Evolutionary conservation across 2,888 invertebrate genomes (phyloP).

Genomic region (Ochropleura leucogaster): DNA sequence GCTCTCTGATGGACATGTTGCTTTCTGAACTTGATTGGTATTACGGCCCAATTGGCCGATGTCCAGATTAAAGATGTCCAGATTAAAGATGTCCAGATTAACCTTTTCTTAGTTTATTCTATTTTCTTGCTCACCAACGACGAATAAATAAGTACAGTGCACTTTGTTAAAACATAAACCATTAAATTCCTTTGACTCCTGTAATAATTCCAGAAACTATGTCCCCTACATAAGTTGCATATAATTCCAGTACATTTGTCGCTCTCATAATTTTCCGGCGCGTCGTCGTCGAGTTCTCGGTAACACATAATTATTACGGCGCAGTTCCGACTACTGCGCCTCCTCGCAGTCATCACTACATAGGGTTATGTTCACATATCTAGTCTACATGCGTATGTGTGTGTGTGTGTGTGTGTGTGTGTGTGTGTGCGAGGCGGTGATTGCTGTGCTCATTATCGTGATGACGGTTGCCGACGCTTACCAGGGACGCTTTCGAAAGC

Average conservation of each 20-base stretch:
- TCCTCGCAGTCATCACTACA: constrained; percentile 44
- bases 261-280: constrained; percentile 1
- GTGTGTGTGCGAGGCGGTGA: constrained; percentile 56
- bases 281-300: constrained; percentile 15
- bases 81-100: not conserved
- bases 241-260: constrained; percentile 21
- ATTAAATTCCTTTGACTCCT: not conserved
- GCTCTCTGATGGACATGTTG: not conserved
- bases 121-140: not conserved
- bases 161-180: not conserved
- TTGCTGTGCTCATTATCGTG: constrained; percentile 76
- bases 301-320: constrained; percentile 45
- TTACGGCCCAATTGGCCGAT: not conserved
- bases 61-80: not conserved
- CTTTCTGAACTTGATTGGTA: not conserved
- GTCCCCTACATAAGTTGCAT: not conserved
- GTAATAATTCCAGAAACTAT: constrained; percentile 12
- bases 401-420: constrained; percentile 16
- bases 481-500: constrained; percentile 22
- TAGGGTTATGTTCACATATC: constrained; percentile 45
- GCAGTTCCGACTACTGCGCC: constrained; percentile 13
- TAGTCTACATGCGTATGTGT: constrained; percentile 2
- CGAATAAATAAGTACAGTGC: not conserved
- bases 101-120: not conserved
- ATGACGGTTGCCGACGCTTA: constrained; percentile 67